A percentile compares a stretch with the other conserved stretches of the same genome.
These are phyloP conservation scores for Fragum fragum DNA, from an alignment of 2,888 invertebrate species.

Conservation along the genomic window DNA sequence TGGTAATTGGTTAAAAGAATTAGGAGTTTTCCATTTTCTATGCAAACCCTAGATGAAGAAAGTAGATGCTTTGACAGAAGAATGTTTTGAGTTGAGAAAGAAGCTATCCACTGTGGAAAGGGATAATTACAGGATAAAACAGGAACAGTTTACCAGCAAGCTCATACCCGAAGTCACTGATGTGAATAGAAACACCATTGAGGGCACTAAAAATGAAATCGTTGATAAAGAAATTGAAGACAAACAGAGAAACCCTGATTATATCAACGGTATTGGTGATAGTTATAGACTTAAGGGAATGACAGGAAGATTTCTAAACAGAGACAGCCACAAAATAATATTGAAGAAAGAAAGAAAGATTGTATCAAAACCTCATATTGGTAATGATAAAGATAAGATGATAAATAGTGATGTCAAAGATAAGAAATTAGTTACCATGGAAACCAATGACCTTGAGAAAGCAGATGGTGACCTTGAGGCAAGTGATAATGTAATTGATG, in stretches of 20 bases:
- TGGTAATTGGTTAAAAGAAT: too few relatives aligned
- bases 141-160: conserved; percentile 23
- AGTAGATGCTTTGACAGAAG: conserved; percentile 73
- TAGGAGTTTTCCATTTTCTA: too few relatives aligned
- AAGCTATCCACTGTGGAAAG: conserved; percentile 65
- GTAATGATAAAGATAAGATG: not conserved
- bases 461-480: conserved; percentile 7
- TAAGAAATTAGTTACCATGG: not conserved
- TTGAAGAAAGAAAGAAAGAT: not conserved
- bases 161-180: not conserved
- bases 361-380: too few relatives aligned
- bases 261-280: not conserved
- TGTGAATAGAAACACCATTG: not conserved
- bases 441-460: not conserved
- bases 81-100: conserved; percentile 67
- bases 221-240: not conserved
- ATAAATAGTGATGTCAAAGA: not conserved
- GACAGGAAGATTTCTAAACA: not conserved
- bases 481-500: not conserved
- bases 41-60: conserved; percentile 64
- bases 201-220: not conserved
- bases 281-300: not conserved
- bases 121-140: conserved; percentile 67
- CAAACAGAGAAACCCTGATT: not conserved
- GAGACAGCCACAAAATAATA: conserved; percentile 8